Evolutionary conservation across 2,113 vertebrate species (phyloP), one percentile per base, ranked within the genome.

Genomic region (Labeo catla): DNA sequence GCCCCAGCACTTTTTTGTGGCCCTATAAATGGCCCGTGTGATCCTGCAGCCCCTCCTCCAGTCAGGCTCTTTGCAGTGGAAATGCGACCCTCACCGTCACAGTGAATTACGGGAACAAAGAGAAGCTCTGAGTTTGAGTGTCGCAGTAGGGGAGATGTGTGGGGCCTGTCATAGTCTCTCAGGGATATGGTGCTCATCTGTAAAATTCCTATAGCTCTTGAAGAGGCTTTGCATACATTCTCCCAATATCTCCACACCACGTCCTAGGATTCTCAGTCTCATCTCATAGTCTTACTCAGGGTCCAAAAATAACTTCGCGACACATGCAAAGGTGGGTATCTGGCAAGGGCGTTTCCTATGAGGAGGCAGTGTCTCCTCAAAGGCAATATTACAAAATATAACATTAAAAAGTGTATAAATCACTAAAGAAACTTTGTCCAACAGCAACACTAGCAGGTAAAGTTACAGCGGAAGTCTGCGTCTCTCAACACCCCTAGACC

Each of bases 91-190:
- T 88, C 90, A 93, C 92, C 92, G 93, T 92, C 94, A 94, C 83
- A 91, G 90, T 92, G 92, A 92, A 95, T 94, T 95, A 94, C 91
- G 90, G 72, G 88, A 94, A 96, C 95, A 96, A 97, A 96, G 92
- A 90, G 88, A 87, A 90, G 91, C 93, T 95, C 92, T 95, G 92
- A 91, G 90, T 93, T 93, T 91, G 90, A 34, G 88, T 89, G 87
- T 93, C 86, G 89, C 91, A 92, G 87, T 93, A 91, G 87, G 91
- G 89, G 92, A 91, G 94, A 93, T 89, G 91, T 5, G 93, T 91
- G 76, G 91, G 87, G 94, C 93, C 91, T 95, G 94, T 95, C 95
- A 95, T 93, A 93, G 94, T 91, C 91, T 89, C 89, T 95, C 90
- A 91, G 87, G 91, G 91, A 89, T 86, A 89, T 3, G 88, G 87